A percentile compares a stretch with the other conserved stretches of the same genome.
phyloP scores from a whole-genome alignment of 1,140 invertebrate species.

The Polyergus mexicanus region DNA sequence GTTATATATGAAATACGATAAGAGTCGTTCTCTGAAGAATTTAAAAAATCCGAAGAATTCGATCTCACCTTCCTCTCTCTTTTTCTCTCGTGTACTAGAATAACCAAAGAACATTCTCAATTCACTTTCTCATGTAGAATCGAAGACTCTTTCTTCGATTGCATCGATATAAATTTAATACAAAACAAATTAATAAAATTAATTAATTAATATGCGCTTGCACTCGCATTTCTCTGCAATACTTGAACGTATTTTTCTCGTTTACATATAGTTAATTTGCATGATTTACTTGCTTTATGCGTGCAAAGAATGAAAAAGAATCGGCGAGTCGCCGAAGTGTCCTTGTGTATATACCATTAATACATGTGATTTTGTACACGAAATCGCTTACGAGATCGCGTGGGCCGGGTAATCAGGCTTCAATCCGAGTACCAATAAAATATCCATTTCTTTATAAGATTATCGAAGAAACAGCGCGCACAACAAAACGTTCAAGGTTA shows the following conservation, averaged over 20 bases:
- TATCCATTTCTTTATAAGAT: conserved; percentile 11
- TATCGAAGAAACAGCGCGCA: background rate
- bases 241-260: background rate
- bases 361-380: conserved; percentile 9
- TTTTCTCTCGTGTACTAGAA: background rate
- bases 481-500: conserved; percentile 19
- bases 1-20: too few species aligned
- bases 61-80: background rate
- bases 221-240: background rate
- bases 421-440: conserved; percentile 18
- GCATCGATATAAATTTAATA: background rate
- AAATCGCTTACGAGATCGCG: conserved; percentile 5
- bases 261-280: conserved; percentile 11
- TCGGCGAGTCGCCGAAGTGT: background rate
- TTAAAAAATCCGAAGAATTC: background rate
- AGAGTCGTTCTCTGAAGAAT: background rate
- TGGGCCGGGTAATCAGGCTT: background rate
- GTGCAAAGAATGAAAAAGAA: background rate
- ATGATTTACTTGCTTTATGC: background rate
- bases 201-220: background rate
- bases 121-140: background rate
- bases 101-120: background rate
- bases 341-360: conserved; percentile 7
- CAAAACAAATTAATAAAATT: background rate
- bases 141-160: background rate